Percentiles rank a stretch among this genome's conserved stretches.
These are phyloP conservation scores for Troilus luridus DNA, from an alignment of 2,888 invertebrate species.

Conservation along the genomic window DNA sequence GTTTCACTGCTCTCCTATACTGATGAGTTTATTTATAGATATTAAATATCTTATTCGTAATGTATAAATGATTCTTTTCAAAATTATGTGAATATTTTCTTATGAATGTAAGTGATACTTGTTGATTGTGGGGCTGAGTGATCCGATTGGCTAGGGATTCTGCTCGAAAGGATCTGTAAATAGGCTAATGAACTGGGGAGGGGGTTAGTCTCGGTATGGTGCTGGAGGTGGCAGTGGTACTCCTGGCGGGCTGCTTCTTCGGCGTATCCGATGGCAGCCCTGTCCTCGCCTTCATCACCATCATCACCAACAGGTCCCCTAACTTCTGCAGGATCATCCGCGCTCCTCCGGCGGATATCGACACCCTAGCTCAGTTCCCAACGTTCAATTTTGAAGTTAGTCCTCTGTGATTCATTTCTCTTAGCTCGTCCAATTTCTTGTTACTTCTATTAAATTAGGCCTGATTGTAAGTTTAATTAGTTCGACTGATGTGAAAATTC, in stretches of 20 bases:
- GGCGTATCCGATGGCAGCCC: not conserved
- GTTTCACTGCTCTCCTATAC: no score
- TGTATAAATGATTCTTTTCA: no score
- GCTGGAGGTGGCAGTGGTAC: not conserved
- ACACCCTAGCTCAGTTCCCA: not conserved
- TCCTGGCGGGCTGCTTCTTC: not conserved
- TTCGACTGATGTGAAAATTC: not conserved
- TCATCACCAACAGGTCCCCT: not conserved
- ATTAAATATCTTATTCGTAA: no score
- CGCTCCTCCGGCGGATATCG: not conserved
- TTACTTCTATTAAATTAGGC: not conserved
- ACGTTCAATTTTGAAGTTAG: slow-evolving; percentile 21
- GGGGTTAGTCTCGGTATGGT: slow-evolving; percentile 4
- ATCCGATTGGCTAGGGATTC: not conserved
- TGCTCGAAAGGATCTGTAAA: not conserved
- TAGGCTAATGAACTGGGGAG: not conserved
- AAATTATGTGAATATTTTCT: not conserved
- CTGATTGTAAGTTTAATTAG: not conserved
- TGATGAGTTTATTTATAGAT: no score
- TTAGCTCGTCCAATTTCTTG: not conserved
- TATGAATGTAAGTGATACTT: not conserved
- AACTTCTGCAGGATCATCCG: not conserved
- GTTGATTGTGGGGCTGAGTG: not conserved
- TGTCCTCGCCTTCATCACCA: slow-evolving; percentile 14
- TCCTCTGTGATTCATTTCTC: not conserved